phyloP scores from a whole-genome alignment of 1,140 invertebrate genomes.

The Periplaneta americana region DNA sequence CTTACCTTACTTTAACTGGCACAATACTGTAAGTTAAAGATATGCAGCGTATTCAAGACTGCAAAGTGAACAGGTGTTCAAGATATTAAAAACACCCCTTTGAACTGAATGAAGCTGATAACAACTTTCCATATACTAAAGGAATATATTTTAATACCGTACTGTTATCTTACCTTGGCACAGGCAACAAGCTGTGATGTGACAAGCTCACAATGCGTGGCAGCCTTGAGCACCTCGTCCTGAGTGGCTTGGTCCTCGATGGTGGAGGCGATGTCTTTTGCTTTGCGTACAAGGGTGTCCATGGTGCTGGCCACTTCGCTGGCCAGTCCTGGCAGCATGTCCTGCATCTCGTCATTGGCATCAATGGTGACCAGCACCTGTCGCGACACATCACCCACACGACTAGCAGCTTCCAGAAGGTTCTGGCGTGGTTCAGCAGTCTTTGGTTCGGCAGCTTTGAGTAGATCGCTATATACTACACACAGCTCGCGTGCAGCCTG shows the following conservation, averaged over 20 bases:
- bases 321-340: slow-evolving; percentile 82
- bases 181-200: slow-evolving; percentile 97
- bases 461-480: slow-evolving; percentile 88
- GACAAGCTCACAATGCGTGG: slow-evolving; percentile 93
- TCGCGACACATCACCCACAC: slow-evolving; percentile 93
- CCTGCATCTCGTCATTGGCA: slow-evolving; percentile 78
- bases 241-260: slow-evolving; percentile 70
- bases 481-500: slow-evolving; percentile 91
- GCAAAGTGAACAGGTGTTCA: too few relatives aligned
- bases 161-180: slow-evolving; percentile 64
- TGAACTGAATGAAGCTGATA: too few relatives aligned
- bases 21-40: too few relatives aligned
- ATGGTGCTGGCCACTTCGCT: slow-evolving; percentile 97
- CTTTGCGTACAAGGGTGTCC: slow-evolving; percentile 88
- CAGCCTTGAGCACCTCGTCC: slow-evolving; percentile 89
- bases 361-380: slow-evolving; percentile 91
- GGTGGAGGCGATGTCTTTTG: slow-evolving; percentile 87
- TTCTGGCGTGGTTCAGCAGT: slow-evolving; percentile 89
- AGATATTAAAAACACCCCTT: too few relatives aligned
- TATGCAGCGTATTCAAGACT: too few relatives aligned
- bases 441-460: slow-evolving; percentile 93
- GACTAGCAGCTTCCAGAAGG: slow-evolving; percentile 87
- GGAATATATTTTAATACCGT: too few relatives aligned
- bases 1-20: too few relatives aligned
- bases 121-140: too few relatives aligned